Conservation (phyloP, 92 coral and sea anemone species). For the Muricea muricata region DNA sequence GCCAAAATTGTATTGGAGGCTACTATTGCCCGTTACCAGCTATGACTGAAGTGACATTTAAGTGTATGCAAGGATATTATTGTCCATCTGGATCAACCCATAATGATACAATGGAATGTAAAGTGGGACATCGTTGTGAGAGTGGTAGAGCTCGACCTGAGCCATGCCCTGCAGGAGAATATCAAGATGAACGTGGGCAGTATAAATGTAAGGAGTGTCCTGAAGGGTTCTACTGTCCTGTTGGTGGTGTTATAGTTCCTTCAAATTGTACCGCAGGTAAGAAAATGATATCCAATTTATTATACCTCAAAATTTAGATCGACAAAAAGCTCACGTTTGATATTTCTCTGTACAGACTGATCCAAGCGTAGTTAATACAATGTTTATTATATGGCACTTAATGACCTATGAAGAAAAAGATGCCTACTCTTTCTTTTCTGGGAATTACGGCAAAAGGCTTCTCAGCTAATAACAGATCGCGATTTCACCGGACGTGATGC, state of each 20-base stretch:
- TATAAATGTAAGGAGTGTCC: slow-evolving; percentile 77
- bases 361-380: too few species aligned
- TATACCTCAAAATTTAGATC: neutral
- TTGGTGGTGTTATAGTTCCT: slow-evolving; percentile 83
- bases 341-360: too few species aligned
- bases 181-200: slow-evolving; percentile 89
- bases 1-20: slow-evolving; percentile 91
- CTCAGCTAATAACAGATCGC: too few species aligned
- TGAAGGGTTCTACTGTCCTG: slow-evolving; percentile 84
- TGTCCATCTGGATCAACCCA: slow-evolving; percentile 89
- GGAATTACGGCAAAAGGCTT: too few species aligned
- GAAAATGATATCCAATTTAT: neutral
- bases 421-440: too few species aligned
- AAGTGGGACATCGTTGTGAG: slow-evolving; percentile 81
- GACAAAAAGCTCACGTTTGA: too few species aligned
- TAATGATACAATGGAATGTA: slow-evolving; percentile 87
- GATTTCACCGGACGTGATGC: too few species aligned
- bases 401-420: too few species aligned
- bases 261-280: slow-evolving; percentile 86
- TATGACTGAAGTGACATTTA: slow-evolving; percentile 83
- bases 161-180: slow-evolving; percentile 84
- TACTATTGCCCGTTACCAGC: slow-evolving; percentile 88
- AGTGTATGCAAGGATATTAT: slow-evolving; percentile 97
- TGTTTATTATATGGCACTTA: too few species aligned
- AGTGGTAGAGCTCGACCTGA: slow-evolving; percentile 77